These are phyloP conservation scores for Chaetogeoica ovagalla DNA, from an alignment of 2,888 invertebrate genomes.

Conservation along the genomic window DNA sequence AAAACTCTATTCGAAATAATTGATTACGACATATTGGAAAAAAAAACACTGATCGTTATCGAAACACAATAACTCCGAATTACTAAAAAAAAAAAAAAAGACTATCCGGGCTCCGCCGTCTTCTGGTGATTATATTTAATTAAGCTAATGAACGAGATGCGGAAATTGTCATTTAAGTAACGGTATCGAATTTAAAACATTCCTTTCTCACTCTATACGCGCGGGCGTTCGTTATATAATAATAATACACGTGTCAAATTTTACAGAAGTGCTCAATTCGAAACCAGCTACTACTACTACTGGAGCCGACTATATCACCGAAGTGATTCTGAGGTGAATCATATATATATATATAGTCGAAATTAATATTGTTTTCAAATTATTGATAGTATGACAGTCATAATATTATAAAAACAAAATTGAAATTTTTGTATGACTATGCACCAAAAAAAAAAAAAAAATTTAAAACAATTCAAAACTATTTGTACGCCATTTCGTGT, in stretches of 20 bases:
- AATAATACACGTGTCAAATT: constrained; percentile 21
- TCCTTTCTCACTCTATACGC: neutral
- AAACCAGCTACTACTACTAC: neutral
- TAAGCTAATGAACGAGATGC: neutral
- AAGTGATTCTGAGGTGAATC: neutral
- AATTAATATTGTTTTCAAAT: neutral
- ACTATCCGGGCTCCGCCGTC: neutral
- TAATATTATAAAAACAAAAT: neutral
- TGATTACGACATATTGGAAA: no score
- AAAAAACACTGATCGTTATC: neutral
- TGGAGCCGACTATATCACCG: neutral
- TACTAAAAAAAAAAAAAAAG: neutral
- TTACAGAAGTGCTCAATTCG: constrained; percentile 3
- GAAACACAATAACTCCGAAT: neutral
- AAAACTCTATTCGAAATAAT: neutral
- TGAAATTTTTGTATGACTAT: no score
- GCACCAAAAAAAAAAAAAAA: no score
- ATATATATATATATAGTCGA: neutral
- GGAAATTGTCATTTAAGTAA: constrained; percentile 22
- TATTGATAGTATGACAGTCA: neutral
- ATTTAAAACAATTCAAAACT: no score
- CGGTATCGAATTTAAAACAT: constrained; percentile 11
- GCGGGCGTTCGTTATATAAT: constrained; percentile 11
- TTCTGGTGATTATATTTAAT: neutral
- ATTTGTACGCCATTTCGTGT: no score